Evolutionary conservation across 2,888 invertebrate species (phyloP), one percentile per base, ranked within the genome.

Genomic region (Poecilus cupreus): DNA sequence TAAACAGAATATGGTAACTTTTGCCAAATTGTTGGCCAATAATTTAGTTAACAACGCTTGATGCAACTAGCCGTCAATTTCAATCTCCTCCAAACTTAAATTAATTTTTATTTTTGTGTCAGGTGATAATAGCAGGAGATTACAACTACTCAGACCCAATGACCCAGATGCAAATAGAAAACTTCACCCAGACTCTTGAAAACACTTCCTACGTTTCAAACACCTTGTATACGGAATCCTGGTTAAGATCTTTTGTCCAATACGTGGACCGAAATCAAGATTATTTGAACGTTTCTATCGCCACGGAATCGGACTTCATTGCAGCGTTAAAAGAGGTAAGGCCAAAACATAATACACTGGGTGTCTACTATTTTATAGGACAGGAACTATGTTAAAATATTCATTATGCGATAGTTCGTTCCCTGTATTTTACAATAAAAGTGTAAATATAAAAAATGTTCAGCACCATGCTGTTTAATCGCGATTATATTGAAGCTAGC

Each of bases 191-290:
- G 84, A 92, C 91, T 24, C 91, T 97, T 83, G 97, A 97, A 87
- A 94, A 94, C 82, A 95, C 95, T 0, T 92, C 94, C 0, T 97
- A 94, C 88, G 94, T 96, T 80, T 94, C 94, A 0, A 93, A 93
- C 49, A 93, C 94, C 0, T 88, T 96, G 0, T 96, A 96, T 87
- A 96, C 97, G 0, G 96, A 97, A 88, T 97, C 96, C 0, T 97
- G 97, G 97, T 89, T 97, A 24, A 91, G 97, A 80, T 94, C 94
- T 24, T 97, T 96, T 86, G 90, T 95, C 0, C 93, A 93, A 75
- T 96, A 96, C 86, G 92, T 95, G 5, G 92, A 93, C 43, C 91
- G 94, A 85, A 95, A 95, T 86, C 91, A 93, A 85, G 95, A 96
- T 82, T 94, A 94, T 86, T 90, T 95, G 24, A 96, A 96, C 86